Conservation (phyloP, 1,140 invertebrate species). For the Caenorhabditis briggsae region DNA sequence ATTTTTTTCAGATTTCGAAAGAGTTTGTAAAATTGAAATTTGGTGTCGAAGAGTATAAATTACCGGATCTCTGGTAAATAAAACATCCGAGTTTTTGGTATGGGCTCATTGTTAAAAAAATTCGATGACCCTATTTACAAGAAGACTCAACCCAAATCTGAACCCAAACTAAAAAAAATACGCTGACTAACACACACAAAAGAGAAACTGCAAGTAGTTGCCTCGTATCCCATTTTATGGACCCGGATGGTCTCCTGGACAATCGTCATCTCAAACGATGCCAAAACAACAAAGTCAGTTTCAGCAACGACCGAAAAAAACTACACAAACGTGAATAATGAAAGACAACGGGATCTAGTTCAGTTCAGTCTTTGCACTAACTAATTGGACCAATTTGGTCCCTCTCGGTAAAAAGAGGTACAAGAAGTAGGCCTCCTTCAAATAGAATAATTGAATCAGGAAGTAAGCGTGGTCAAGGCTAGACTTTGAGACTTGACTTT, state of each 20-base stretch:
- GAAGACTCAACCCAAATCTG: too few species aligned
- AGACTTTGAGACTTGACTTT: background rate
- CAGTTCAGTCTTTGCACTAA: background rate
- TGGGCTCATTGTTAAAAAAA: too few species aligned
- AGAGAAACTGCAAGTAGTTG: background rate
- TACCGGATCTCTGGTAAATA: too few species aligned
- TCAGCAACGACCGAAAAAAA: background rate
- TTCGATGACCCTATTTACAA: too few species aligned
- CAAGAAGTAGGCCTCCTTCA: background rate
- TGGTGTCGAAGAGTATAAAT: too few species aligned
- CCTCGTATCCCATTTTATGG: background rate
- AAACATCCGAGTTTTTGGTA: too few species aligned
- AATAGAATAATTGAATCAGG: constrained; percentile 25
- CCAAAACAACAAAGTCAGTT: background rate
- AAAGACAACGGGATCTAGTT: too few species aligned
- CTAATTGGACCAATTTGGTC: background rate
- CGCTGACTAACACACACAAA: background rate
- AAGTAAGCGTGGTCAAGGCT: background rate
- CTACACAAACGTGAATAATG: too few species aligned
- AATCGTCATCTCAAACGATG: background rate
- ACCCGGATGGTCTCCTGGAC: background rate
- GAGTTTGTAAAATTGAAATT: too few species aligned
- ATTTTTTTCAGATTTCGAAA: too few species aligned
- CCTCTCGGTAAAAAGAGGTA: too few species aligned
- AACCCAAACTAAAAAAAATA: background rate